phyloP scores from a whole-genome alignment of 1,140 invertebrate species.

The Hyposmocoma kahamanoa region DNA sequence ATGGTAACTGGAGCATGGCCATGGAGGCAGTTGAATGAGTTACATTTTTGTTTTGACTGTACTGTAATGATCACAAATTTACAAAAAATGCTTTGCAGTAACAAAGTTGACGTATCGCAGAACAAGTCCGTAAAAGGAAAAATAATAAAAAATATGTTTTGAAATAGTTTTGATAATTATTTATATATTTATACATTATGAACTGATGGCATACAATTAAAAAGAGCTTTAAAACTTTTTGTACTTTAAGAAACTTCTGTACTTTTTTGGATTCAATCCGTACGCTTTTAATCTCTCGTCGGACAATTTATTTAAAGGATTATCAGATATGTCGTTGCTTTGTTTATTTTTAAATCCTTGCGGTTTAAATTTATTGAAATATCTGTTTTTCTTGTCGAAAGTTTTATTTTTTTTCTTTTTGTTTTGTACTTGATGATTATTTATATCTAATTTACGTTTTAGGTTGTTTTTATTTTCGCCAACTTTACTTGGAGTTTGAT shows the following conservation, averaged over 20 bases:
- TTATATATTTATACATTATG: too few relatives aligned
- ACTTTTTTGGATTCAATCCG: constrained; percentile 94
- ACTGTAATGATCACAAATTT: too few relatives aligned
- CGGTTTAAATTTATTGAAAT: constrained; percentile 25
- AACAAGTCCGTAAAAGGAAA: too few relatives aligned
- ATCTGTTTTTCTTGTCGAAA: constrained; percentile 25
- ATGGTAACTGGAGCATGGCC: too few relatives aligned
- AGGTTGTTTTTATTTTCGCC: constrained; percentile 8
- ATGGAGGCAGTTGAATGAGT: too few relatives aligned
- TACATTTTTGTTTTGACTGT: too few relatives aligned
- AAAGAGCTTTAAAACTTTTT: constrained; percentile 59
- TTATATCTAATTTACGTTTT: constrained; percentile 25
- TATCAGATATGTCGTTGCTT: constrained; percentile 30
- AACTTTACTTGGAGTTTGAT: constrained; percentile 9
- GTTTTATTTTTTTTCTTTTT: constrained; percentile 37
- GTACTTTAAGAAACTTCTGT: constrained; percentile 69
- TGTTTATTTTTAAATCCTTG: constrained; percentile 38
- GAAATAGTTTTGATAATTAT: too few relatives aligned
- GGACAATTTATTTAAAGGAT: constrained; percentile 72
- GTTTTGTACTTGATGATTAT: constrained; percentile 22
- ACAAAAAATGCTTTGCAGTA: too few relatives aligned
- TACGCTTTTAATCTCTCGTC: constrained; percentile 90
- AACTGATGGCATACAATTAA: too few relatives aligned
- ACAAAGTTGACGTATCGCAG: too few relatives aligned
- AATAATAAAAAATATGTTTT: too few relatives aligned